Conservation (phyloP, 2,888 invertebrate species). For the Idaea biselata region DNA sequence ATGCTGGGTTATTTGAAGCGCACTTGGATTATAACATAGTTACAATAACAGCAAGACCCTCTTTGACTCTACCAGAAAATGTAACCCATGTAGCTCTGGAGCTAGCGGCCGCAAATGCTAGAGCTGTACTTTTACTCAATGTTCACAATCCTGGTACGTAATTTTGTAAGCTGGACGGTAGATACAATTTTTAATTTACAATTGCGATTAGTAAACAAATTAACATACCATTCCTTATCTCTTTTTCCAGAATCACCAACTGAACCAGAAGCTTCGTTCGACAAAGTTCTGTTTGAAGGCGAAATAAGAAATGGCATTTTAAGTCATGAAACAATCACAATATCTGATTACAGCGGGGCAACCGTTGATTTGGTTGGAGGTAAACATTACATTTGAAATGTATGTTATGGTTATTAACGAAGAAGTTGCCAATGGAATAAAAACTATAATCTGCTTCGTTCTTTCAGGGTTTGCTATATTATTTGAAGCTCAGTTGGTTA, state of each 20-base stretch:
- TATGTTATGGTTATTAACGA: neutral
- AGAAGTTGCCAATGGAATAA: neutral
- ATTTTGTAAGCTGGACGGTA: neutral
- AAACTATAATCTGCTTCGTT: neutral
- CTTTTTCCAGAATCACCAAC: slow-evolving; percentile 28
- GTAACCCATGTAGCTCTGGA: no score
- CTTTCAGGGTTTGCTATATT: neutral
- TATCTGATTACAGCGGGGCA: slow-evolving; percentile 44
- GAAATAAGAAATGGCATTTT: slow-evolving; percentile 37
- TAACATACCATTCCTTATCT: slow-evolving; percentile 27
- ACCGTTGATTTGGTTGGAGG: slow-evolving; percentile 28
- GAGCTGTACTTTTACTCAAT: slow-evolving; percentile 28
- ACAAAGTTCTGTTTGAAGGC: slow-evolving; percentile 55
- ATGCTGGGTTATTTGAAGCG: no score
- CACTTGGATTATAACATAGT: no score
- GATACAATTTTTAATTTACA: no score
- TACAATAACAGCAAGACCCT: no score
- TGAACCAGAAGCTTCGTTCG: slow-evolving; percentile 41
- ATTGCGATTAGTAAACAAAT: slow-evolving; percentile 37
- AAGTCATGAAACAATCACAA: slow-evolving; percentile 51
- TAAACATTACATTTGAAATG: neutral
- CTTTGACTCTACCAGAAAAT: no score
- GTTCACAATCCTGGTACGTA: neutral
- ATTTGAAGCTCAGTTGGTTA: neutral
- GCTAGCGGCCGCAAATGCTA: no score